phyloP scores from a whole-genome alignment of 1,140 invertebrate genomes.

The Andricus grossulariae region DNA sequence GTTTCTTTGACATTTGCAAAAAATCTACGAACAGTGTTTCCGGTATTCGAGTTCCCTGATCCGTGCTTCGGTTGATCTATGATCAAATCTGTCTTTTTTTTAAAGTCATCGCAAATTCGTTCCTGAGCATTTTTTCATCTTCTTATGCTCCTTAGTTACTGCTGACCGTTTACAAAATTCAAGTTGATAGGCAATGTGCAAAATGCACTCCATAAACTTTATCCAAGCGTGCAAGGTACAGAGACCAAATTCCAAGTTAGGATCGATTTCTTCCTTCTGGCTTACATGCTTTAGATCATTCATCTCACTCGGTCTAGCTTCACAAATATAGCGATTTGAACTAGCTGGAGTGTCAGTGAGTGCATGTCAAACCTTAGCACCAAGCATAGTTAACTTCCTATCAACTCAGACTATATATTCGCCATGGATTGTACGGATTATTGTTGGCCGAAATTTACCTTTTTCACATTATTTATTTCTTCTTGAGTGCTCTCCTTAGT shows the following conservation, averaged over 20 bases:
- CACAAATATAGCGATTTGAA: too few species aligned
- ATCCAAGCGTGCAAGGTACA: too few species aligned
- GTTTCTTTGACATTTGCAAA: not conserved
- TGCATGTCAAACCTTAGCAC: too few species aligned
- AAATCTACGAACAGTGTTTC: not conserved
- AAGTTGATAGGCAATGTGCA: too few species aligned
- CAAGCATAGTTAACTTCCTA: not conserved
- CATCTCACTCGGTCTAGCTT: too few species aligned
- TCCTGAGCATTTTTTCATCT: not conserved
- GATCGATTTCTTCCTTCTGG: too few species aligned
- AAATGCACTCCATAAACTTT: too few species aligned
- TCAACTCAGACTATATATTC: not conserved
- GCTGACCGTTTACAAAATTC: not conserved
- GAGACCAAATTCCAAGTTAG: too few species aligned
- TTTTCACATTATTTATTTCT: not conserved
- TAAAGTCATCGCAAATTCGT: too few species aligned
- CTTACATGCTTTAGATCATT: too few species aligned
- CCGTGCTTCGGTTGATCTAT: not conserved
- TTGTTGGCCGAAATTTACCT: not conserved
- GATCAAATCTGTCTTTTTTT: not conserved
- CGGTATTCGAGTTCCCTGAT: not conserved
- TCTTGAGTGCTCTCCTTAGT: not conserved
- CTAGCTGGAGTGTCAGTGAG: too few species aligned
- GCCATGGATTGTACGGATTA: not conserved
- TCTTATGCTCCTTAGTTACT: too few species aligned